These are phyloP conservation scores for Fulmarus glacialis DNA, from an alignment of 2,113 vertebrate genomes.

Conservation along the genomic window DNA sequence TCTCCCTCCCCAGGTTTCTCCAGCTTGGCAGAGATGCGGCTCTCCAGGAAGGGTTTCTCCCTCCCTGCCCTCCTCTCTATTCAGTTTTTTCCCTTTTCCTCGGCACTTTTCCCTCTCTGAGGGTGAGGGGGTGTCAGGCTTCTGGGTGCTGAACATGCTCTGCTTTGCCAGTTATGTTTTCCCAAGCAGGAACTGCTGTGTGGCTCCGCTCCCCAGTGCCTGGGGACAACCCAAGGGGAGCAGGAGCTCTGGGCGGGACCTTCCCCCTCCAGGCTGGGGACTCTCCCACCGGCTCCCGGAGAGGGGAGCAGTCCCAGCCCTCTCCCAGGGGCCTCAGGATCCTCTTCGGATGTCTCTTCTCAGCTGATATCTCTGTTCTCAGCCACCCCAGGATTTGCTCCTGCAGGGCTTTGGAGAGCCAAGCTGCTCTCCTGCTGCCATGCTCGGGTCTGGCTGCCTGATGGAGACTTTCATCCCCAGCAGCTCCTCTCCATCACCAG, in stretches of 20 bases:
- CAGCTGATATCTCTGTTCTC: fast-evolving
- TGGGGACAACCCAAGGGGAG: neutral
- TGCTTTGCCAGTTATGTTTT: neutral
- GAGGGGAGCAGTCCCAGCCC: neutral
- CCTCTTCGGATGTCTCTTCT: neutral
- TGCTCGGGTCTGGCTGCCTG: conserved; percentile 28
- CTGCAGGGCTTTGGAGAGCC: neutral
- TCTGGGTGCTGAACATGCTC: neutral
- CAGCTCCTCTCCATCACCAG: neutral
- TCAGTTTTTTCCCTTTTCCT: neutral
- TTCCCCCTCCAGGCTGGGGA: neutral
- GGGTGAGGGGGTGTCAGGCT: conserved; percentile 28
- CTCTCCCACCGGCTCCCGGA: neutral
- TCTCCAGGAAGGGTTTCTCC: neutral
- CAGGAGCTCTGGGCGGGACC: neutral
- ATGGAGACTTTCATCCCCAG: conserved; percentile 53
- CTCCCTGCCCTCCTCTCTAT: neutral
- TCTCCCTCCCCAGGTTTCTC: neutral
- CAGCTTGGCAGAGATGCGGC: fast-evolving
- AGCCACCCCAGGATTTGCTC: neutral
- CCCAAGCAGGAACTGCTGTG: neutral
- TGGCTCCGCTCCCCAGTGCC: neutral
- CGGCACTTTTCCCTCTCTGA: neutral
- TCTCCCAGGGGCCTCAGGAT: neutral
- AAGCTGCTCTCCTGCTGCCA: neutral